Base-by-base conservation (phyloP, 2,888 invertebrate genomes). In the Sinelater perroti region DNA sequence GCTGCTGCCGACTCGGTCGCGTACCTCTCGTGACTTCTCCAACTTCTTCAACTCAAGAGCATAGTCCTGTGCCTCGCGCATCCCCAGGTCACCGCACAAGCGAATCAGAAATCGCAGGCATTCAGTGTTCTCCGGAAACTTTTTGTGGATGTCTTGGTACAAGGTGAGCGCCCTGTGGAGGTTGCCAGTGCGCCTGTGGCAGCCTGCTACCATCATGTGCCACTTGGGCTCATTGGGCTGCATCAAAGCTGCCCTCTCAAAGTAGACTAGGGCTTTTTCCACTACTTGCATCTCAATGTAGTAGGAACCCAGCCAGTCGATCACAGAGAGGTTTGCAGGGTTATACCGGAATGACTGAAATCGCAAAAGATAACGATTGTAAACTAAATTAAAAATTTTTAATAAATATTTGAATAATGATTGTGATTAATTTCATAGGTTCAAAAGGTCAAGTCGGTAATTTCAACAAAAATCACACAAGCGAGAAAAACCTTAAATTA, bases 91-190 rank as follows among this genome's bases (percentile, higher is more conserved):
- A 24, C 89, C 90, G 72, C 93, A 91, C 44, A 97, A 78, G 66
- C 93, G 86, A n/a, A 95, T 90, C 70, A 97, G 82, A 74, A 93
- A 87, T 77, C 93, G 91, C 47, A 97, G 80, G 79, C 97, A 97
- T 73, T 96, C 95, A 1, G 93, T 85, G 76, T 97, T 97, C 61
- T 97, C 96, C 0, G 98, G 98, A 77, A 98, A 98, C 65, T 88
- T 86, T 13, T 86, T 82, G 73, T 97, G 91, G 70, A 97, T 89
- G 65, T 87, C 85, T 78, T 93, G 91, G 78, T 95, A 96, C 0
- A 91, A 84, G 4, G 87, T 82, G 13, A 95, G 81, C 5, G 69
- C 69, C 62, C 80, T 80, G 61, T 83, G 82, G 47, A 83, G 77
- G 54, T 83, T 89, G 18, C 94, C 94, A 52, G 89, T 88, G 66